phyloP scores from a whole-genome alignment of 2,888 invertebrate genomes.

The Leistus spinibarbis region DNA sequence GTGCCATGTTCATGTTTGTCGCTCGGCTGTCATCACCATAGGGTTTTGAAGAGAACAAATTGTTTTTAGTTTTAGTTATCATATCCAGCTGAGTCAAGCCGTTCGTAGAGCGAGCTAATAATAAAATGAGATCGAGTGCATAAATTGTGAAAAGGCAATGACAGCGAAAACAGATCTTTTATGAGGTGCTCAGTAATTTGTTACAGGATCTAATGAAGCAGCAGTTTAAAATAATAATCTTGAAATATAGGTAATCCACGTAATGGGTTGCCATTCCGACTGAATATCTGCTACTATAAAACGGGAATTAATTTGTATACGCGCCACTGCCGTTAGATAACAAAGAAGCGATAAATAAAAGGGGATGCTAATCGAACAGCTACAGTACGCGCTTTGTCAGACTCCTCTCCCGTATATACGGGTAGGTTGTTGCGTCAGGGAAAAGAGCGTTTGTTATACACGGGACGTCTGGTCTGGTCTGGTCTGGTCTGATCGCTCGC shows the following conservation, averaged over 20 bases:
- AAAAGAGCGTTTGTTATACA: slow-evolving; percentile 8
- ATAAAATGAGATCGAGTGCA: too few relatives aligned
- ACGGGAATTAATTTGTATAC: slow-evolving; percentile 40
- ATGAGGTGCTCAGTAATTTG: slow-evolving; percentile 39
- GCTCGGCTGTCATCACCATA: background rate
- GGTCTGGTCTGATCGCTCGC: slow-evolving; percentile 50
- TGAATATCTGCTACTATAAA: slow-evolving; percentile 41
- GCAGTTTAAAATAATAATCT: slow-evolving; percentile 46
- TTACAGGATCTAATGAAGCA: slow-evolving; percentile 44
- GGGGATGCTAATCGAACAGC: background rate
- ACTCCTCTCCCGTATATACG: background rate
- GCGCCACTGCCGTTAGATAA: slow-evolving; percentile 31
- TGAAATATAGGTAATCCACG: slow-evolving; percentile 40
- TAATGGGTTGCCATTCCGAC: slow-evolving; percentile 37
- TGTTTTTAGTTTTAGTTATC: background rate
- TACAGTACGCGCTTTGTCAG: background rate
- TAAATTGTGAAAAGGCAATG: background rate
- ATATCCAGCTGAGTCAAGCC: too few relatives aligned
- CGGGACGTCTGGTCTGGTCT: slow-evolving; percentile 49
- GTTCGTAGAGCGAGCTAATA: too few relatives aligned
- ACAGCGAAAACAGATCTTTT: slow-evolving; percentile 9
- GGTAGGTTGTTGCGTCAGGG: slow-evolving; percentile 4
- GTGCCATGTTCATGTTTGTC: slow-evolving; percentile 6
- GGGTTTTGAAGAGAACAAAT: background rate
- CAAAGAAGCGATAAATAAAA: slow-evolving; percentile 38